These are phyloP conservation scores for Columba livia DNA, from an alignment of 2,113 vertebrate genomes.

Conservation along the genomic window DNA sequence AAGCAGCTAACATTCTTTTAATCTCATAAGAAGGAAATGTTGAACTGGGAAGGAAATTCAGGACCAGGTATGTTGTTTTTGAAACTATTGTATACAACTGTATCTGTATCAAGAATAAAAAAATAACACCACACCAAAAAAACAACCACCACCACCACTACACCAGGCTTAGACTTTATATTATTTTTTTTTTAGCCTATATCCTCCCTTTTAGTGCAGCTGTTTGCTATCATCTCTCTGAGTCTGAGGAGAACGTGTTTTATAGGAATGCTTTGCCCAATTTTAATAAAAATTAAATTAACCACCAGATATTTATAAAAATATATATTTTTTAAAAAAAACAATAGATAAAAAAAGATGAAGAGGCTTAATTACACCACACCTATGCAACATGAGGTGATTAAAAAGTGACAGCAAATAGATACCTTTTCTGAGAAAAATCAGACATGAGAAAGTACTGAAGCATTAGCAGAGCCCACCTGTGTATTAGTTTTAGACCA, in stretches of 20 bases:
- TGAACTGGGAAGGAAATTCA: neutral
- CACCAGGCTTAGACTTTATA: neutral
- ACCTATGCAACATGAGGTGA: constrained; percentile 77
- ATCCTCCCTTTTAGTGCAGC: neutral
- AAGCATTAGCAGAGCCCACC: constrained; percentile 72
- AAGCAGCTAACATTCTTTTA: neutral
- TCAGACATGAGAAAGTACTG: constrained; percentile 63
- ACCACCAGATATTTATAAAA: neutral
- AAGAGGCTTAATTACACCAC: constrained; percentile 75
- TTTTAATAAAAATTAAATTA: neutral
- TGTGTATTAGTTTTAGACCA: constrained; percentile 68
- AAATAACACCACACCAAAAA: too few species aligned
- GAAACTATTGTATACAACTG: neutral
- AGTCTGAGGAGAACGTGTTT: neutral
- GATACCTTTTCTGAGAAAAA: constrained; percentile 70
- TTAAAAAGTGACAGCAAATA: constrained; percentile 84
- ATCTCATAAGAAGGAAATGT: neutral
- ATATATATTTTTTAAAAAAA: too few species aligned
- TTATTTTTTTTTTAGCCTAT: neutral
- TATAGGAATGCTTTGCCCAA: neutral
- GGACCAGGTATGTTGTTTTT: neutral
- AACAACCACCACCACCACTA: too few species aligned
- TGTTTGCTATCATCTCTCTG: neutral
- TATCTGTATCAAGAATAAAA: neutral
- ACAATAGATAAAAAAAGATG: constrained; percentile 62